phyloP scores from a whole-genome alignment of 2,113 vertebrate species.

The Emydocephalus ijimae region DNA sequence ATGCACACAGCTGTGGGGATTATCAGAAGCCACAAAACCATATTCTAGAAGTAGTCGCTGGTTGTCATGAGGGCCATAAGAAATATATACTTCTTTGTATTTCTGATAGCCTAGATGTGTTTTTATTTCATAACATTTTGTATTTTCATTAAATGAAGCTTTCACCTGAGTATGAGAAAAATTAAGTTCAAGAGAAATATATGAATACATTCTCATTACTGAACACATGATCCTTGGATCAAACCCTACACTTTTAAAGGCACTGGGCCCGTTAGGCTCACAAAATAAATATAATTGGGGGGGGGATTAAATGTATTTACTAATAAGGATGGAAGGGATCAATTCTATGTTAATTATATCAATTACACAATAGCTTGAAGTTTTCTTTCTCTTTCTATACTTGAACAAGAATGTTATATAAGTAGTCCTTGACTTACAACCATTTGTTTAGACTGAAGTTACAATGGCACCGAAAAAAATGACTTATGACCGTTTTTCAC shows the following conservation, averaged over 20 bases:
- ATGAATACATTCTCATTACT: neutral
- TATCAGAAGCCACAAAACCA: constrained; percentile 79
- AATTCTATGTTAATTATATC: neutral
- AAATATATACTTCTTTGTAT: constrained; percentile 84
- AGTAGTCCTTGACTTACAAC: neutral
- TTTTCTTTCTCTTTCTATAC: neutral
- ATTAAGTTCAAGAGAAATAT: neutral
- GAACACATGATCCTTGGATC: neutral
- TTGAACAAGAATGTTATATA: neutral
- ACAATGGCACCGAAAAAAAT: neutral
- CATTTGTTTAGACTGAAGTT: neutral
- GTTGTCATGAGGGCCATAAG: constrained; percentile 90
- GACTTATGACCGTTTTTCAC: neutral
- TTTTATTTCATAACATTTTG: constrained; percentile 81
- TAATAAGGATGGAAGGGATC: neutral
- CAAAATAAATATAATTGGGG: neutral
- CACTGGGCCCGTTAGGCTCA: neutral
- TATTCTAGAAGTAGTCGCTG: constrained; percentile 90
- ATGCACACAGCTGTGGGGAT: constrained; percentile 86
- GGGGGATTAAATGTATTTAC: neutral
- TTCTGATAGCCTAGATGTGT: constrained; percentile 63
- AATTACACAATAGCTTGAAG: neutral
- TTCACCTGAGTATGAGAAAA: constrained; percentile 72
- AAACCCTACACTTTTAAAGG: neutral
- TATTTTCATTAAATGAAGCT: constrained; percentile 79